These are phyloP conservation scores for Trachelus iudaicus DNA, from an alignment of 2,888 invertebrate species.

Conservation along the genomic window DNA sequence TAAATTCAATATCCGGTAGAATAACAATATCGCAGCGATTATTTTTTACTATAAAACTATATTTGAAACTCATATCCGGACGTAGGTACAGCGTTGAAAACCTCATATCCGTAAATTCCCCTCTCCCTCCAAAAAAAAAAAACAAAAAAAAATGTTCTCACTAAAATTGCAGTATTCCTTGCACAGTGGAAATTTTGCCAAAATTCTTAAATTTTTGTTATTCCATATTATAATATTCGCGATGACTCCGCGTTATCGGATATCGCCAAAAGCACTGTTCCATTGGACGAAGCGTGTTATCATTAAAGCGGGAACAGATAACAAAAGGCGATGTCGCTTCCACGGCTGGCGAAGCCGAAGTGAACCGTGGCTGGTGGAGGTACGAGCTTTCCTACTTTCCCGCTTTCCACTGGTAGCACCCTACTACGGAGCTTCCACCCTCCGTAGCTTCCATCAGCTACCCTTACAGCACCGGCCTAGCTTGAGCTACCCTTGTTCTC, in stretches of 20 bases:
- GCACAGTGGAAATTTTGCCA: neutral
- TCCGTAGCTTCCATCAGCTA: conserved; percentile 4
- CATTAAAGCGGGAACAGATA: neutral
- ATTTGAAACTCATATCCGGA: neutral
- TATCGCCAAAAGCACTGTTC: neutral
- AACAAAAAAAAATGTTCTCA: neutral
- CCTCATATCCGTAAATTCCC: neutral
- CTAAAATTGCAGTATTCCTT: neutral
- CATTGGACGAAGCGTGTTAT: neutral
- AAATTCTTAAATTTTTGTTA: neutral
- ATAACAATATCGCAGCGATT: neutral
- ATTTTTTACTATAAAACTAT: neutral
- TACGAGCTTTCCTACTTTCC: conserved; percentile 55
- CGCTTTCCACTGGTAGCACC: conserved; percentile 19
- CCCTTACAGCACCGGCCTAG: conserved; percentile 2
- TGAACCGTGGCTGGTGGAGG: conserved; percentile 50
- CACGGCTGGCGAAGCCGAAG: conserved; percentile 55
- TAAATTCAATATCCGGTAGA: neutral
- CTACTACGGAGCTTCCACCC: conserved; percentile 23
- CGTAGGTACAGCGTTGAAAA: neutral
- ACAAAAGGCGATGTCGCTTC: conserved; percentile 37
- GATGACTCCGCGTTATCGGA: neutral
- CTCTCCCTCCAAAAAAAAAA: no score
- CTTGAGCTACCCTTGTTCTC: neutral
- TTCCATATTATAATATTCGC: neutral